Evolutionary conservation across 2,797 vertebrate species (phyloP), one percentile per base, ranked within the genome.

Genomic region (Gymnodraco acuticeps): DNA sequence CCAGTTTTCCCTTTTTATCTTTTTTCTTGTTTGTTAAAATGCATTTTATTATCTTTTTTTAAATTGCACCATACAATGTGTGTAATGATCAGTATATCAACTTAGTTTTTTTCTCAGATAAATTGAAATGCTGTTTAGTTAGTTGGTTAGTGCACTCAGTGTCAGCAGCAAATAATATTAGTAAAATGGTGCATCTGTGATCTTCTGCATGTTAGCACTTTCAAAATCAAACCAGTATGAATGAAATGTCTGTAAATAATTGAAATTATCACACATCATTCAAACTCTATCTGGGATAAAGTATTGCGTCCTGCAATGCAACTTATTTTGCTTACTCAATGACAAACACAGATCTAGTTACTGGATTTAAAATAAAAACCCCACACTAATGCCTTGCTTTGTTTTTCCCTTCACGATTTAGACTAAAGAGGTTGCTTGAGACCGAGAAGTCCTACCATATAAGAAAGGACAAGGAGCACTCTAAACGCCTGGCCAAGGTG

Each of bases 341-440:
- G 10, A 6, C n/a, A 55, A 63, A 68, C 10, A 45, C 5, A 47
- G 8, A 67, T 10, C 33, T 17, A 51, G 9, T 15, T 17, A 0
- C 13, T 63, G 10, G 43, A 41, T 56, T 70, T 10, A 19, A 66
- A 63, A 69, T 52, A 0, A 5, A 75, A 75, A 59, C 6, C 38
- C 23, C 1, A 67, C 45, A 54, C 2, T 88, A 55, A 88, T 66
- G 0, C 4, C 1, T 17, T 59, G 10, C 13, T 27, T 65, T 51
- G 73, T 70, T 82, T 42, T 52, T 33, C 3, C 20, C 41, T 48
- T 64, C 46, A 64, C 13, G 15, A 58, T 84, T 82, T 88, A 99
- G 98, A 89, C 92, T 99, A 90, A 99, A 99, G 92, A 96, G 94
- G 77, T 93, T 99, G 86, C 95, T 99, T 81, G 98, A 99, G 84